Percentiles rank a stretch among this genome's conserved stretches.
Conservation (phyloP, 2,797 vertebrate genomes). For the Mus minutoides region DNA sequence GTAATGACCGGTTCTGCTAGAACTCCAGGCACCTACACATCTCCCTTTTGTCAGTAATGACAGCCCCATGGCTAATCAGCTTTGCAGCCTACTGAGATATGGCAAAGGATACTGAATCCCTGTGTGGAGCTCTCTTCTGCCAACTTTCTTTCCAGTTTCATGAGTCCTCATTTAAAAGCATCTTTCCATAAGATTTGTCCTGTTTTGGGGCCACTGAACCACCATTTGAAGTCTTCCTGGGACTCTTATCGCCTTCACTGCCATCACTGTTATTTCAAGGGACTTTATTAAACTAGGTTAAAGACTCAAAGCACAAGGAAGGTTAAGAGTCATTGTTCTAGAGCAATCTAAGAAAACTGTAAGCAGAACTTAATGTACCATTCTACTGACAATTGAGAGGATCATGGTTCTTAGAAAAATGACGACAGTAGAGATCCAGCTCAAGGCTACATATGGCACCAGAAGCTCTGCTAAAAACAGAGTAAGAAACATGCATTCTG, state of each 20-base stretch:
- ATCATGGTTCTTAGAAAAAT: background rate
- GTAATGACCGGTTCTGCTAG: background rate
- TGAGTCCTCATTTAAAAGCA: background rate
- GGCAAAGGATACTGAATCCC: background rate
- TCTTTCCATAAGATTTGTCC: background rate
- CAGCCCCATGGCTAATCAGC: background rate
- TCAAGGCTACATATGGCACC: background rate
- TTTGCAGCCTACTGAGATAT: background rate
- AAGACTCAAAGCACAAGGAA: background rate
- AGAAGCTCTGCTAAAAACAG: background rate
- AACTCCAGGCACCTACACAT: background rate
- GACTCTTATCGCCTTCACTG: background rate
- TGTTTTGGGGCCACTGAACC: background rate
- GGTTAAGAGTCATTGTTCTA: background rate
- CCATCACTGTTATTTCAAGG: background rate
- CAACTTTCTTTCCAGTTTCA: background rate
- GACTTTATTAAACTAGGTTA: background rate
- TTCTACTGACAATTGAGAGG: background rate
- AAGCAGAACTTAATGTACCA: background rate
- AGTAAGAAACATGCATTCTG: background rate
- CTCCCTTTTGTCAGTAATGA: background rate
- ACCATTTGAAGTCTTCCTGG: background rate
- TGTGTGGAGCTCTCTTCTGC: background rate
- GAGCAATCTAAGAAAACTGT: accelerated
- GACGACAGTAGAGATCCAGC: background rate